phyloP scores from a whole-genome alignment of 2,888 invertebrate species.

The Watsonalla cultraria region DNA sequence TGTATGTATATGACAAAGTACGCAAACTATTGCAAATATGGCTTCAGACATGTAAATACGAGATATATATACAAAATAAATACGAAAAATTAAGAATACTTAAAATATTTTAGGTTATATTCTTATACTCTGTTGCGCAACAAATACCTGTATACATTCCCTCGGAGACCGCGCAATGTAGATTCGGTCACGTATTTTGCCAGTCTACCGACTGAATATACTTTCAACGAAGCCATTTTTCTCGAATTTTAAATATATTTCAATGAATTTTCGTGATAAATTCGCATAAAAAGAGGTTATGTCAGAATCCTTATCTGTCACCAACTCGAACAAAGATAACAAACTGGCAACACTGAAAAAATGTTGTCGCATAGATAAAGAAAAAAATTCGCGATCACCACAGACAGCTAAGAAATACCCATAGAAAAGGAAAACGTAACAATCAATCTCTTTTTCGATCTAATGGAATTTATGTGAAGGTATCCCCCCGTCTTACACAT shows the following conservation, averaged over 20 bases:
- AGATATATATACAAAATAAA: conserved; percentile 16
- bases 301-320: conserved; percentile 32
- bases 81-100: conserved; percentile 2
- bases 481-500: too few relatives aligned
- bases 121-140: conserved; percentile 60
- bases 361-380: too few relatives aligned
- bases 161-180: conserved; percentile 57
- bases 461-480: too few relatives aligned
- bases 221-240: conserved; percentile 72
- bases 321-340: conserved; percentile 4
- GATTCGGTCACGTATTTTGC: conserved; percentile 69
- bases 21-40: background rate
- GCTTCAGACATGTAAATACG: background rate
- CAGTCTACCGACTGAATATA: conserved; percentile 69
- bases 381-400: too few relatives aligned
- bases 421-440: too few relatives aligned
- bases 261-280: conserved; percentile 17
- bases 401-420: too few relatives aligned
- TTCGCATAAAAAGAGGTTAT: conserved; percentile 42
- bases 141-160: conserved; percentile 68
- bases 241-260: conserved; percentile 21
- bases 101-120: conserved; percentile 33
- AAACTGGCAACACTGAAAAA: too few relatives aligned
- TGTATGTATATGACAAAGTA: background rate
- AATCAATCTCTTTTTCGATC: too few relatives aligned